Conservation (phyloP, 1,140 invertebrate genomes). For the Drosophila obscura region DNA sequence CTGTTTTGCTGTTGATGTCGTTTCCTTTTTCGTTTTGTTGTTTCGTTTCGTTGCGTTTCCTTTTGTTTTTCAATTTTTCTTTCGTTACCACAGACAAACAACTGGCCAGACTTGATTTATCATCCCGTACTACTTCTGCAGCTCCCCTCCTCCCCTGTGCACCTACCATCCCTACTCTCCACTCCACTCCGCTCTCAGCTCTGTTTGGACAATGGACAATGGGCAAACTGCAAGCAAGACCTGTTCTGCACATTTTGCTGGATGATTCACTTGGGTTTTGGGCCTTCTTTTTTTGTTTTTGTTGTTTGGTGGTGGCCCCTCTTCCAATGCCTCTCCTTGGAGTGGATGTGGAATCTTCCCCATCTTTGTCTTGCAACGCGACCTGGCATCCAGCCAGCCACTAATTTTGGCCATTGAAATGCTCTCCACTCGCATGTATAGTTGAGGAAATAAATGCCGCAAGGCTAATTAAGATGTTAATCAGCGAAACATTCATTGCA, state of each 20-base stretch:
- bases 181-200: slow-evolving; percentile 1
- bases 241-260: slow-evolving; percentile 49
- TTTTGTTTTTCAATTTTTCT: slow-evolving; percentile 56
- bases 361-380: neutral
- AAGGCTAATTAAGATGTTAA: slow-evolving; percentile 55
- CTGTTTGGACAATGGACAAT: slow-evolving; percentile 46
- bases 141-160: slow-evolving; percentile 5
- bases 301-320: slow-evolving; percentile 5
- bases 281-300: slow-evolving; percentile 11
- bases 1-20: slow-evolving; percentile 68
- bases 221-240: slow-evolving; percentile 37
- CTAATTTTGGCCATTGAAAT: slow-evolving; percentile 23
- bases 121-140: slow-evolving; percentile 27
- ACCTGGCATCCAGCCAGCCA: slow-evolving; percentile 23
- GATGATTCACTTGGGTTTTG: slow-evolving; percentile 51
- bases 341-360: neutral
- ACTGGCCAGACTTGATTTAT: slow-evolving; percentile 77
- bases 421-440: neutral
- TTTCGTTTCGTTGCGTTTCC: slow-evolving; percentile 58
- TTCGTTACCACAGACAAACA: slow-evolving; percentile 42
- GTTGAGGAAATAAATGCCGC: slow-evolving; percentile 40
- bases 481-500: slow-evolving; percentile 47
- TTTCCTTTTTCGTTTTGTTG: slow-evolving; percentile 12
- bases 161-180: neutral
- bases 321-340: neutral